Base-by-base conservation (phyloP, 2,888 invertebrate genomes). In the Ischnura elegans region DNA sequence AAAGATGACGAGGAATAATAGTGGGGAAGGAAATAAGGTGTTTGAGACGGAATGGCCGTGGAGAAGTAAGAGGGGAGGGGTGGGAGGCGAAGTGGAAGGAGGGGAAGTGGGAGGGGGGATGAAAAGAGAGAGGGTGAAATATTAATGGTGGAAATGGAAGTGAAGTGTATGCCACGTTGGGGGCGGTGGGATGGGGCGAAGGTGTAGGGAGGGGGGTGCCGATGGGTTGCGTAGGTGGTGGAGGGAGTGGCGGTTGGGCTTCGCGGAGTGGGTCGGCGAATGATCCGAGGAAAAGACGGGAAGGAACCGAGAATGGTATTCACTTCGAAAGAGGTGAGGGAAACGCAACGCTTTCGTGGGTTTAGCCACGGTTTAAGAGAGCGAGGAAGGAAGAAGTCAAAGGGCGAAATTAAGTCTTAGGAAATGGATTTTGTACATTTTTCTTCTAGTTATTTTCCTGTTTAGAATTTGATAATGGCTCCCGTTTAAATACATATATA, bases 121-220 rank as follows among this genome's bases (percentile, higher is more conserved):
- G 21, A 19, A 19, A 8, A n/a, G n/a, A n/a, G n/a, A n/a, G n/a
- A n/a, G 61, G 76, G 76, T 76, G 76, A 76, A 76, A 76, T 76
- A 76, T 76, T 76, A 76, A 76, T 76, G 76, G 76, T 36, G 76
- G 36, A 76, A 76, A 76, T 76, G 76, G 76, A 76, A 76, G 76
- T 76, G 76, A 76, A 76, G 76, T 76, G 76, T 76, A 36, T 36
- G 29, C 13, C 76, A 36, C 76, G 36, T 2, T 6, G 51, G 61
- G n/a, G n/a, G n/a, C 4, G 61, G 61, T 10, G 36, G 10, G 29
- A 36, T 8, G 36, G 36, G 16, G 36, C 13, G 10, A 76, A 10
- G 76, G 29, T 29, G 29, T 3, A 29, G 29, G 29, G 66, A n/a
- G 10, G 29, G 66, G 29, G 66, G 61, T 61, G 13, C 21, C 25